These are phyloP conservation scores for Kobus ellipsiprymnus DNA, from an alignment of 2,113 vertebrate species.

Conservation along the genomic window DNA sequence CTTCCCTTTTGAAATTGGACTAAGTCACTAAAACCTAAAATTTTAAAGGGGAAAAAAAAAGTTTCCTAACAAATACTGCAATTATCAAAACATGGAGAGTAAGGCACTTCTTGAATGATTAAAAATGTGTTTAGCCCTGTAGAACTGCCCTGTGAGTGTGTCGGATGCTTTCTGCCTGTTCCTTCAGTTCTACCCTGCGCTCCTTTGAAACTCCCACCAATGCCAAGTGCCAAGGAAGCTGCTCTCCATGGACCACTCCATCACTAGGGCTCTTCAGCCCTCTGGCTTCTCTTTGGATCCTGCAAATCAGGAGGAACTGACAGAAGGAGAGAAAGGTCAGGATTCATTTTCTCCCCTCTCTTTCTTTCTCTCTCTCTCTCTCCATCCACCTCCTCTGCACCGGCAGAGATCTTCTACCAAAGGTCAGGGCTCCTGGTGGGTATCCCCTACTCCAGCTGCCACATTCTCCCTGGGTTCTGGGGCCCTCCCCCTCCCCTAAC, in stretches of 20 bases:
- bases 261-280: background rate
- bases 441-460: background rate
- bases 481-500: background rate
- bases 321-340: background rate
- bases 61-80: background rate
- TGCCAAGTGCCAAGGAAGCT: background rate
- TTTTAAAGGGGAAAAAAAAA: background rate
- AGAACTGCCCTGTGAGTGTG: background rate
- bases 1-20: background rate
- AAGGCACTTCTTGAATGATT: background rate
- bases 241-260: too few species aligned
- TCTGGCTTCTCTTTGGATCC: background rate
- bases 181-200: background rate
- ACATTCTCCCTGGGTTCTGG: background rate
- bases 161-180: background rate
- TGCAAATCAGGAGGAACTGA: background rate
- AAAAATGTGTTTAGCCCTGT: too few species aligned
- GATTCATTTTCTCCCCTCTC: too few species aligned
- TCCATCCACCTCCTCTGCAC: too few species aligned
- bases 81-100: background rate
- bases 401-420: background rate
- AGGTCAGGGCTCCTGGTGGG: background rate
- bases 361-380: too few species aligned
- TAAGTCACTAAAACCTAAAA: background rate
- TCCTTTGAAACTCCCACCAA: background rate